Evolutionary conservation across 2,888 invertebrate species (phyloP).

Genomic region (Drosophila infuscata): DNA sequence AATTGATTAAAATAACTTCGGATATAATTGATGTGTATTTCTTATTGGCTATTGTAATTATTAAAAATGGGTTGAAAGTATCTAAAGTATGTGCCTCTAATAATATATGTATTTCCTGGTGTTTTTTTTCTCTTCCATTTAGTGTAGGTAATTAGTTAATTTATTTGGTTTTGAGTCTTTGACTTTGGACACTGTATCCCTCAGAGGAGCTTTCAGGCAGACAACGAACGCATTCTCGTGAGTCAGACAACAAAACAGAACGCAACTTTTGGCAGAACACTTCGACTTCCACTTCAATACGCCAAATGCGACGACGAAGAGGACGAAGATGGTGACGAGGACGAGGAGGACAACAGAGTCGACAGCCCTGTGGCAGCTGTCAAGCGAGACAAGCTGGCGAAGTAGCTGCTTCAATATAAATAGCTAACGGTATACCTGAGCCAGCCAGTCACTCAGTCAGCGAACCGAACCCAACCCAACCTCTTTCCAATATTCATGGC

Average conservation of each 20-base stretch:
- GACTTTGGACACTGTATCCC: constrained; percentile 22
- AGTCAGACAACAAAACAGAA: constrained; percentile 61
- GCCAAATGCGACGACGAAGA: constrained; percentile 23
- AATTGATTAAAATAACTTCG: neutral
- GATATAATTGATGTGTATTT: neutral
- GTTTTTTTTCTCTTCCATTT: neutral
- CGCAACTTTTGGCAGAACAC: constrained; percentile 60
- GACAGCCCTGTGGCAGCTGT: constrained; percentile 66
- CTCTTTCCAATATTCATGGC: constrained; percentile 48
- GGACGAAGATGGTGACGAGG: neutral
- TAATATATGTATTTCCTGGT: neutral
- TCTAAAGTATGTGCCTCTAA: neutral
- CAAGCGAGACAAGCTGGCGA: constrained; percentile 66
- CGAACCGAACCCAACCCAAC: neutral
- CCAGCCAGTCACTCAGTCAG: constrained; percentile 8
- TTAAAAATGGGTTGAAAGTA: neutral
- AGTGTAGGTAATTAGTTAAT: constrained; percentile 12
- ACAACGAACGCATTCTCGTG: constrained; percentile 14
- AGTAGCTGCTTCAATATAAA: constrained; percentile 70
- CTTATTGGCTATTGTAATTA: neutral
- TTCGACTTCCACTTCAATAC: constrained; percentile 61
- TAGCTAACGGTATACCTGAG: constrained; percentile 58
- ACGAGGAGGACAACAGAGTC: constrained; percentile 20
- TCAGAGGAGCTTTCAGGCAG: neutral
- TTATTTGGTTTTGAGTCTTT: neutral